A percentile compares a stretch with the other conserved stretches of the same genome.
These are phyloP conservation scores for Phyllotreta striolata DNA, from an alignment of 2,888 invertebrate genomes.

Conservation along the genomic window DNA sequence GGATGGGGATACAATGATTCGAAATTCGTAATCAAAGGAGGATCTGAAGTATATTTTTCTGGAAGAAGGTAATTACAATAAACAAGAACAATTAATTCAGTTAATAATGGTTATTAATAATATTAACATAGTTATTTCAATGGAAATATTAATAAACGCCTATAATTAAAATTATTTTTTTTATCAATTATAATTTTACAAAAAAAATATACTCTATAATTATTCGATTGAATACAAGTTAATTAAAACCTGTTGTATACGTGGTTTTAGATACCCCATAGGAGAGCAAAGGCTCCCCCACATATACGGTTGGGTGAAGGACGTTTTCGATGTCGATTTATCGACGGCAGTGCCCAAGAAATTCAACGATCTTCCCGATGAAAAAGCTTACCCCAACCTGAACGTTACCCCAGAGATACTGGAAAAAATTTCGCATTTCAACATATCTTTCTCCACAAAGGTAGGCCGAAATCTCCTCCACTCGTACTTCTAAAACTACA, in stretches of 20 bases:
- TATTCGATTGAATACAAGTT: conserved; percentile 22
- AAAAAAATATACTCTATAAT: neutral
- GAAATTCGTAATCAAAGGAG: conserved; percentile 74
- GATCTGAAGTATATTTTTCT: conserved; percentile 76
- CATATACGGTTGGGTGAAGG: conserved; percentile 81
- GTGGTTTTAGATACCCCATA: conserved; percentile 72
- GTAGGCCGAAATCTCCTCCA: conserved; percentile 57
- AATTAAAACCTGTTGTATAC: too few relatives aligned
- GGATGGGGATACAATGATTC: conserved; percentile 99
- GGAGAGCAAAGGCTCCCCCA: conserved; percentile 77
- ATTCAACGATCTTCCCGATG: conserved; percentile 64
- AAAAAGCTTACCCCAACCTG: conserved; percentile 71
- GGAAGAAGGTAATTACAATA: conserved; percentile 79
- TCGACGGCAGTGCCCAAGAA: conserved; percentile 61
- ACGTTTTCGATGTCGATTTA: conserved; percentile 74
- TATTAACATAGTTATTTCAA: too few relatives aligned
- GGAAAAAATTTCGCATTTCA: conserved; percentile 64
- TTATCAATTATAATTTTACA: too few relatives aligned
- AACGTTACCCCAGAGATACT: conserved; percentile 69
- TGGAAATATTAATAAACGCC: too few relatives aligned
- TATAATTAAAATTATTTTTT: too few relatives aligned
- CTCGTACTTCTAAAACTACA: too few relatives aligned
- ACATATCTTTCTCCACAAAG: conserved; percentile 72
- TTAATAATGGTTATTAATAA: too few relatives aligned
- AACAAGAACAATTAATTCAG: too few relatives aligned